Percentiles rank a stretch among this genome's conserved stretches.
Conservation (phyloP, 2,888 invertebrate genomes). For the Phorcus lineatus region DNA sequence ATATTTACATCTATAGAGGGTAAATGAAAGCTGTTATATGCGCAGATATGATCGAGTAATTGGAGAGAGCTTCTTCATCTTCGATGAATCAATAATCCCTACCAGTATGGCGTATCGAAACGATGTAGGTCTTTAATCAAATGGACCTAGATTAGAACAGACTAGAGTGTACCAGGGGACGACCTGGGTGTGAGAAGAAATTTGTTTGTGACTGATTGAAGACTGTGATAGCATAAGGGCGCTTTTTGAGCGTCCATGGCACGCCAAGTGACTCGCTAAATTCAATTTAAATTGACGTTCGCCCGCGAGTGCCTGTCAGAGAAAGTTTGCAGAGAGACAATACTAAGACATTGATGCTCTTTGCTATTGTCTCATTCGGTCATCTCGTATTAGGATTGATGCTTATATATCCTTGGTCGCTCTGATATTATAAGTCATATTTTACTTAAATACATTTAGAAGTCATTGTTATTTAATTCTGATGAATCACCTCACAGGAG, state of each 20-base stretch:
- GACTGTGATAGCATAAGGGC: neutral
- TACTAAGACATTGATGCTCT: too few relatives aligned
- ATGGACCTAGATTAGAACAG: neutral
- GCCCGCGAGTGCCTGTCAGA: neutral
- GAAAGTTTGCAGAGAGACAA: too few relatives aligned
- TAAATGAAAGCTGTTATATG: neutral
- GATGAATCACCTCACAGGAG: too few relatives aligned
- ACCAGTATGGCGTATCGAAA: neutral
- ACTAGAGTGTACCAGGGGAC: neutral
- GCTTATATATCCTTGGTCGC: too few relatives aligned
- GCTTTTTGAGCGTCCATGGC: neutral
- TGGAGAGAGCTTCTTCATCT: neutral
- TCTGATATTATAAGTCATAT: too few relatives aligned
- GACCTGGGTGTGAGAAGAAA: neutral
- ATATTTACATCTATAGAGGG: neutral
- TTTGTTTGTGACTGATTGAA: neutral
- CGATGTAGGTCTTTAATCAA: neutral
- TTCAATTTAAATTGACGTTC: conserved; percentile 2
- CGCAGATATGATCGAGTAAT: neutral
- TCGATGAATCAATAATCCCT: neutral
- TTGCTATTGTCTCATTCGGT: too few relatives aligned
- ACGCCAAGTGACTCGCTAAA: neutral
- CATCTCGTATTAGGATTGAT: too few relatives aligned
- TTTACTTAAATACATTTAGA: too few relatives aligned
- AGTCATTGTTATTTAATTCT: too few relatives aligned